Evolutionary conservation across 2,888 invertebrate genomes (phyloP).

Genomic region (Notodonta ziczac): DNA sequence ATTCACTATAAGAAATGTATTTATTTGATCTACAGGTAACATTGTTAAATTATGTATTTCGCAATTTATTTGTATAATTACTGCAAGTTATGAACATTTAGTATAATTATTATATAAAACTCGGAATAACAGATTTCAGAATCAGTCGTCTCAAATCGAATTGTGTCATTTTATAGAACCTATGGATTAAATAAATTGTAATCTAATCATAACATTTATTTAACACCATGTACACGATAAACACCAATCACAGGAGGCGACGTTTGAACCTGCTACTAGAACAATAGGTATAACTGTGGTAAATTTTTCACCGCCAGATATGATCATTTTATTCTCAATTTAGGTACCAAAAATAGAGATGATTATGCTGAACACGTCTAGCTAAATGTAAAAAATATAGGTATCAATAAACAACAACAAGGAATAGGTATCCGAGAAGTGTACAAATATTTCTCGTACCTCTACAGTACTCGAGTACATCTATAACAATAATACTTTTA

Average conservation of each 20-base stretch:
- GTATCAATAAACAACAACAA: slow-evolving; percentile 84
- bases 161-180: slow-evolving; percentile 10
- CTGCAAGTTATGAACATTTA: slow-evolving; percentile 25
- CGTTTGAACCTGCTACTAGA: slow-evolving; percentile 27
- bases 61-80: slow-evolving; percentile 33
- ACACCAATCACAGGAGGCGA: slow-evolving; percentile 47
- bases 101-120: slow-evolving; percentile 28
- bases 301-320: slow-evolving; percentile 51
- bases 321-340: slow-evolving; percentile 32
- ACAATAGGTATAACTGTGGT: slow-evolving; percentile 37
- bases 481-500: slow-evolving; percentile 83
- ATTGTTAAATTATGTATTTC: slow-evolving; percentile 20
- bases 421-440: slow-evolving; percentile 80
- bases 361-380: slow-evolving; percentile 81
- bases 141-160: slow-evolving; percentile 46
- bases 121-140: slow-evolving; percentile 39
- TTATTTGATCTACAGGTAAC: slow-evolving; percentile 43
- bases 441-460: slow-evolving; percentile 81
- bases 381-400: slow-evolving; percentile 83
- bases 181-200: neutral
- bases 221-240: slow-evolving; percentile 9
- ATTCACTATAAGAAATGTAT: slow-evolving; percentile 47
- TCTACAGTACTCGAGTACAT: slow-evolving; percentile 77
- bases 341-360: slow-evolving; percentile 82
- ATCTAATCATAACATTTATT: neutral